Conservation (phyloP, 2,113 vertebrate genomes). For the Pseudopipra pipra region DNA sequence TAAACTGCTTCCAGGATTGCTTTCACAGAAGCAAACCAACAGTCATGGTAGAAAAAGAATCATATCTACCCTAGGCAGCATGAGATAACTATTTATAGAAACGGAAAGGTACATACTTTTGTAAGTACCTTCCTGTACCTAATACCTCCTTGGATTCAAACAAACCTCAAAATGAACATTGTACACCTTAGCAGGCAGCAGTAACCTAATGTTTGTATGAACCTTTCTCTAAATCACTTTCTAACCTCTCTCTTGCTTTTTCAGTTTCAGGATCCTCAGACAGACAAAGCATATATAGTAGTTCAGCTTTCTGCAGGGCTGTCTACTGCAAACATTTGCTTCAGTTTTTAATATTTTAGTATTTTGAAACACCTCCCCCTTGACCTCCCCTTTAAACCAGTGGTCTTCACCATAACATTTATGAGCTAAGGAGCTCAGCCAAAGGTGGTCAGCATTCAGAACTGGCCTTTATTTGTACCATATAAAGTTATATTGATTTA, state of each 20-base stretch:
- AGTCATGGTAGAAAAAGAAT: not conserved
- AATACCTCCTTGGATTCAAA: not conserved
- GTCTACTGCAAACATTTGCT: not conserved
- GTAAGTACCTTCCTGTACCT: no score
- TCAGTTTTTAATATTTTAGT: not conserved
- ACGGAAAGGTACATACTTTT: not conserved
- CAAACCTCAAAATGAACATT: not conserved
- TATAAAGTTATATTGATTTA: not conserved
- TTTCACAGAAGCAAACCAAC: not conserved
- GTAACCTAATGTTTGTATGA: not conserved
- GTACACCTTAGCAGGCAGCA: not conserved
- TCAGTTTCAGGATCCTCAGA: not conserved
- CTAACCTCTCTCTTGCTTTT: not conserved
- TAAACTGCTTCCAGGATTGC: not conserved
- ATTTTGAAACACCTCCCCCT: not conserved
- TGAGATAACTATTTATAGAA: not conserved
- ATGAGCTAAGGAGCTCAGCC: not conserved
- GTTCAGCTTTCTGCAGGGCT: not conserved
- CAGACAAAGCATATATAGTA: not conserved
- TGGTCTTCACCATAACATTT: not conserved
- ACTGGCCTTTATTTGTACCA: not conserved
- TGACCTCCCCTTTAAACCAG: not conserved
- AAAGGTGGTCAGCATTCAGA: not conserved
- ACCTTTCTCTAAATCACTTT: not conserved
- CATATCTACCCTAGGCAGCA: not conserved